A percentile compares a stretch with the other conserved stretches of the same genome.
phyloP scores from a whole-genome alignment of 2,113 vertebrate species.

The Gobio gobio region DNA sequence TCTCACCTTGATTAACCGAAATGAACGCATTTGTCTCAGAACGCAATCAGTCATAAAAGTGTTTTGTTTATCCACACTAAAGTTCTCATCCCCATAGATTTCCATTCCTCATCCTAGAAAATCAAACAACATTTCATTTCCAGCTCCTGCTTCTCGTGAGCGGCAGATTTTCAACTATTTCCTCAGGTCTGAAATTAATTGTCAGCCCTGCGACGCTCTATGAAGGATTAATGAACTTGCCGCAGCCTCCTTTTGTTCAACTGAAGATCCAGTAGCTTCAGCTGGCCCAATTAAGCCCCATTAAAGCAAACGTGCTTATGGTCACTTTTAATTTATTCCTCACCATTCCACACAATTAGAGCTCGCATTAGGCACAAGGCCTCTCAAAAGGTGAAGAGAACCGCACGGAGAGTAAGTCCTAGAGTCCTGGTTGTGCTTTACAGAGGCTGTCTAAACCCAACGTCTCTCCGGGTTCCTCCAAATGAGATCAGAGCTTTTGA shows the following conservation, averaged over 20 bases:
- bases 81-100: background rate
- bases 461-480: conserved; percentile 54
- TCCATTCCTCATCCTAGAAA: conserved; percentile 17
- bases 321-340: conserved; percentile 70
- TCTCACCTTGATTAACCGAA: background rate
- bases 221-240: conserved; percentile 44
- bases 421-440: conserved; percentile 57
- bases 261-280: conserved; percentile 56
- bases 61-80: background rate
- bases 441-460: conserved; percentile 58
- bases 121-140: conserved; percentile 35
- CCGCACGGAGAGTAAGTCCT: conserved; percentile 43
- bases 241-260: conserved; percentile 42
- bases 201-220: conserved; percentile 23
- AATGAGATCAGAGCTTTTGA: conserved; percentile 78
- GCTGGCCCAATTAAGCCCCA: conserved; percentile 63
- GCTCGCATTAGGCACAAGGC: conserved; percentile 56
- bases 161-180: conserved; percentile 39
- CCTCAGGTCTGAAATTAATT: conserved; percentile 53
- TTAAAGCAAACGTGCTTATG: conserved; percentile 64
- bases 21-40: background rate
- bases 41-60: background rate
- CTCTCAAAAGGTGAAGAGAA: conserved; percentile 59
- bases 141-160: conserved; percentile 16
- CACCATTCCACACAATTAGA: conserved; percentile 67